These are phyloP conservation scores for Ferdinandea cuprea DNA, from an alignment of 2,888 invertebrate genomes.

Conservation along the genomic window DNA sequence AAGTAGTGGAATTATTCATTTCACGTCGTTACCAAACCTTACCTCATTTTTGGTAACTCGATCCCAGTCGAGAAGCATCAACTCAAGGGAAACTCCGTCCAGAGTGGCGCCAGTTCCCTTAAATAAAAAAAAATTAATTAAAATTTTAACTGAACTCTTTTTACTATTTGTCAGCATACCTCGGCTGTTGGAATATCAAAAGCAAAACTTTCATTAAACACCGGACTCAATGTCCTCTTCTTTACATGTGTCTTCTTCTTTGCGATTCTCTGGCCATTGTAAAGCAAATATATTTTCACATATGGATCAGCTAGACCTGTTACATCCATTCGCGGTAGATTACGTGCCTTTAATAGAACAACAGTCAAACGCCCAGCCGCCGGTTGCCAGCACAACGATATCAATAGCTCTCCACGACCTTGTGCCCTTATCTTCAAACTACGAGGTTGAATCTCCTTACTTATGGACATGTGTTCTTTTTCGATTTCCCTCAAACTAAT, in stretches of 20 bases:
- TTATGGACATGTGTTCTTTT: conserved; percentile 91
- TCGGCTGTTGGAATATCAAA: conserved; percentile 95
- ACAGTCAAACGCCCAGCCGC: conserved; percentile 97
- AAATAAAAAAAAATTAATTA: conserved; percentile 18
- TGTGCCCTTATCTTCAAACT: conserved; percentile 96
- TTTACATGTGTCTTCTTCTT: conserved; percentile 99
- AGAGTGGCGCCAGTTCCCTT: conserved; percentile 82
- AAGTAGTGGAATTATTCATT: too few species aligned
- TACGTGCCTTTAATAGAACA: conserved; percentile 97
- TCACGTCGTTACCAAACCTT: too few species aligned
- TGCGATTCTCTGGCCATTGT: conserved; percentile 98
- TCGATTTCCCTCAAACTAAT: conserved; percentile 88
- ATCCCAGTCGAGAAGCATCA: conserved; percentile 94
- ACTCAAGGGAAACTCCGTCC: conserved; percentile 82
- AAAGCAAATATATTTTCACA: conserved; percentile 98
- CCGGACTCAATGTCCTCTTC: conserved; percentile 98
- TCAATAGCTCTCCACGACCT: conserved; percentile 96
- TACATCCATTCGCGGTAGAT: conserved; percentile 99
- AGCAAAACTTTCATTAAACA: conserved; percentile 99
- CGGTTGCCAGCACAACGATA: conserved; percentile 99
- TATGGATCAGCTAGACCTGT: conserved; percentile 98
- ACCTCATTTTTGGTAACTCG: conserved; percentile 99
- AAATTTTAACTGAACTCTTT: too few species aligned
- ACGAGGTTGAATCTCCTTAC: conserved; percentile 95
- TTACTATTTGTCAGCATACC: conserved; percentile 81